Percentiles rank a stretch among this genome's conserved stretches.
These are phyloP conservation scores for Drosophila melanica DNA, from an alignment of 1,140 invertebrate species.

Conservation along the genomic window DNA sequence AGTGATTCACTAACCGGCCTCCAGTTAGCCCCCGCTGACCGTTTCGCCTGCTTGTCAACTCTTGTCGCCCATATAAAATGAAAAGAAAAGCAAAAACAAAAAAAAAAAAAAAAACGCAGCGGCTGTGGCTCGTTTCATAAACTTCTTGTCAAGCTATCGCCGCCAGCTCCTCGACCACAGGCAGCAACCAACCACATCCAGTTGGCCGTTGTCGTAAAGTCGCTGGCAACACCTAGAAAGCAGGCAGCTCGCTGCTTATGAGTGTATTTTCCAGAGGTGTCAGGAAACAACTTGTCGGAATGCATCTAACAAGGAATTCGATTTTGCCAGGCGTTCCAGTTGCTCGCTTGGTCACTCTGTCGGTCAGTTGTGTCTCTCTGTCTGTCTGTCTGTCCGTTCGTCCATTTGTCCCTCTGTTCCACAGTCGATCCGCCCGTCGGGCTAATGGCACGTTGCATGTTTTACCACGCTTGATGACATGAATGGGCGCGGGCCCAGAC, in stretches of 20 bases:
- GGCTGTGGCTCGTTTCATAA: constrained; percentile 79
- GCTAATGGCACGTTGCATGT: constrained; percentile 83
- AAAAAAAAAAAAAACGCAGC: constrained; percentile 50
- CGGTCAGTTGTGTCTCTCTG: constrained; percentile 8
- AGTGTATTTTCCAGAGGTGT: constrained; percentile 82
- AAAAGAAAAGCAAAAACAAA: neutral
- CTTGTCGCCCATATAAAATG: constrained; percentile 59
- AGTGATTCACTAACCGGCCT: constrained; percentile 75
- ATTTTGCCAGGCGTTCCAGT: constrained; percentile 75
- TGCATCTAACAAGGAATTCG: constrained; percentile 84
- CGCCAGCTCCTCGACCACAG: constrained; percentile 47
- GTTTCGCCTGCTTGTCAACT: constrained; percentile 67
- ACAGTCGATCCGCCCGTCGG: constrained; percentile 39
- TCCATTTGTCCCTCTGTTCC: constrained; percentile 12
- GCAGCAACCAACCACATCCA: constrained; percentile 11
- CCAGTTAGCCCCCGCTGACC: constrained; percentile 24
- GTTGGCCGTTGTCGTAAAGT: constrained; percentile 63
- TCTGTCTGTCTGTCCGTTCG: neutral
- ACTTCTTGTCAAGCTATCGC: constrained; percentile 79
- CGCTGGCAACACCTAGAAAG: constrained; percentile 73
- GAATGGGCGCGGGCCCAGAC: constrained; percentile 80
- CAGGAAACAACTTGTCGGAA: constrained; percentile 84
- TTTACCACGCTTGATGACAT: constrained; percentile 84
- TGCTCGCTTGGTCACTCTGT: constrained; percentile 39
- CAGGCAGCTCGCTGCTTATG: constrained; percentile 57